phyloP scores from a whole-genome alignment of 2,113 vertebrate genomes.

The Gasterosteus aculeatus region DNA sequence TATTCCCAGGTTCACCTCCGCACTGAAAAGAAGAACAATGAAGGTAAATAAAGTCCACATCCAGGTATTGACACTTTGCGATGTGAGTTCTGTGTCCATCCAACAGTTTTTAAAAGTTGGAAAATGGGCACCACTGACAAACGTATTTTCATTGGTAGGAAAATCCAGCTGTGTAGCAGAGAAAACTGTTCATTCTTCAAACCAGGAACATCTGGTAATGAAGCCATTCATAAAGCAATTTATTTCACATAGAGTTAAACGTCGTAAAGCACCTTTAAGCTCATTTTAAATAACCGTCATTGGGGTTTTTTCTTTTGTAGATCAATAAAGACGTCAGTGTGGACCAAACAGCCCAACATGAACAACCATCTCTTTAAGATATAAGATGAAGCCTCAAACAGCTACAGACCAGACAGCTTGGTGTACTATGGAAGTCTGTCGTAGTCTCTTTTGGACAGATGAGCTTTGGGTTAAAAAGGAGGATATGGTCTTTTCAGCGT shows the following conservation, averaged over 20 bases:
- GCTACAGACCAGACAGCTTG: background rate
- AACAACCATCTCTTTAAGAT: background rate
- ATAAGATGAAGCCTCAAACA: background rate
- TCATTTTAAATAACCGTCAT: background rate
- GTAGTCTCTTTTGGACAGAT: slow-evolving; percentile 11
- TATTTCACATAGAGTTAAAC: background rate
- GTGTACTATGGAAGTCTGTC: background rate
- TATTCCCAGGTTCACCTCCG: no score
- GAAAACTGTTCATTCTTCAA: slow-evolving; percentile 26
- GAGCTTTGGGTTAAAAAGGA: slow-evolving; percentile 21
- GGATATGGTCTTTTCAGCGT: slow-evolving; percentile 5
- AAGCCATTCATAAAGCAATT: background rate
- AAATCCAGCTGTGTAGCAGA: background rate
- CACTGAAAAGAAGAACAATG: no score
- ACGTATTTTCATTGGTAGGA: slow-evolving; percentile 5
- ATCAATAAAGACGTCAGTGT: background rate
- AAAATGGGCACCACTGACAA: no score
- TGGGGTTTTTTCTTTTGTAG: background rate
- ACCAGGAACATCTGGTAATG: slow-evolving; percentile 1
- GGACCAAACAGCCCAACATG: background rate
- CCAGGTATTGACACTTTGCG: no score
- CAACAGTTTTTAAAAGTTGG: no score
- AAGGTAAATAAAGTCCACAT: no score
- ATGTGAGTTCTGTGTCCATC: no score
- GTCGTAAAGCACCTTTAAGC: background rate